Percentiles rank a stretch among this genome's conserved stretches.
These are phyloP conservation scores for Drosophila lacertosa DNA, from an alignment of 1,140 invertebrate species.

Conservation along the genomic window DNA sequence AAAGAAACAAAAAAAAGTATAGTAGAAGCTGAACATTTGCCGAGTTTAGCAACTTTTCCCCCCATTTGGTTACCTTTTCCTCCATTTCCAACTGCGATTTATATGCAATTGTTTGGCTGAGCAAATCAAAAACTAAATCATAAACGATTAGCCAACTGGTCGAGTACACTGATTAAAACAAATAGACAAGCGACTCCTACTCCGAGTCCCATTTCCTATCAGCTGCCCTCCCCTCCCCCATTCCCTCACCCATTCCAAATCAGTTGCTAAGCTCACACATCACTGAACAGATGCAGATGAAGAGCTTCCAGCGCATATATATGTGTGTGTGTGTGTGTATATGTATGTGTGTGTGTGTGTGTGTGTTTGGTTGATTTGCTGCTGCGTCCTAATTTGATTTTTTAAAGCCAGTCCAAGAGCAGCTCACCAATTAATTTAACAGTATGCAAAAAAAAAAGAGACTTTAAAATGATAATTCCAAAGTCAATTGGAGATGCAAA, in stretches of 20 bases:
- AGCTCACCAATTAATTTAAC: constrained; percentile 29
- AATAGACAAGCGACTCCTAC: constrained; percentile 31
- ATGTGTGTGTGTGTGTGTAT: background rate
- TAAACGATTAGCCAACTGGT: constrained; percentile 74
- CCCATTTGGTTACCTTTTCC: background rate
- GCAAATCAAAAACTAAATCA: constrained; percentile 78
- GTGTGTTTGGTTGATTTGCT: background rate
- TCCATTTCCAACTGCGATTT: constrained; percentile 38
- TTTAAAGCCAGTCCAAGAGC: constrained; percentile 13
- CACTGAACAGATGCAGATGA: constrained; percentile 63
- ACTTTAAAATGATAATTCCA: constrained; percentile 39
- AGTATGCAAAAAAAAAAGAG: constrained; percentile 7
- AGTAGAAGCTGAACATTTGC: constrained; percentile 34
- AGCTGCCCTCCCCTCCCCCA: constrained; percentile 12
- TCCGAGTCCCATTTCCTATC: constrained; percentile 5
- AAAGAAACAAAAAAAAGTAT: background rate
- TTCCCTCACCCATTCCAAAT: constrained; percentile 54
- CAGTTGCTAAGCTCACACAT: constrained; percentile 70
- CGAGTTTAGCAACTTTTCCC: constrained; percentile 10
- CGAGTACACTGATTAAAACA: constrained; percentile 72
- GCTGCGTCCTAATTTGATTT: constrained; percentile 20
- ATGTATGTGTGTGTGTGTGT: constrained; percentile 7
- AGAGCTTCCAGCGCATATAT: constrained; percentile 21
- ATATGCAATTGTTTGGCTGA: constrained; percentile 54
- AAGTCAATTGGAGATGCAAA: constrained; percentile 27